Base-by-base conservation (phyloP, 2,113 vertebrate species). In the Forbesichthys agassizii region DNA sequence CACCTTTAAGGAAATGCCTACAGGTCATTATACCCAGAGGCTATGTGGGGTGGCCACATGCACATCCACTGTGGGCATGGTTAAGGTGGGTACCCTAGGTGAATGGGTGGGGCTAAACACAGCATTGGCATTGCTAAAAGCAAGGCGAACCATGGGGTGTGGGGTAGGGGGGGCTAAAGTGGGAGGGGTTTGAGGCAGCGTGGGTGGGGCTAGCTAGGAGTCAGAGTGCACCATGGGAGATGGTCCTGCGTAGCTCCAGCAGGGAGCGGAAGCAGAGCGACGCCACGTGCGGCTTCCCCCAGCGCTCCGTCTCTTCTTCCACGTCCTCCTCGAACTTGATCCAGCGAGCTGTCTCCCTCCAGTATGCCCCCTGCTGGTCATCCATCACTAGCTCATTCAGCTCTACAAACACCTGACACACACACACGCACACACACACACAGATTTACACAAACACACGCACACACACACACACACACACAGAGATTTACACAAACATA, bases 401-500 rank as follows among this genome's bases (percentile, higher is more conserved):
- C 88, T 98, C 95, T 88, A 98, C 96, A 0, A 97, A 98, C 16
- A 98, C 95, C 96, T 97, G 80, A 97, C 14, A 97, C 95, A 95
- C 96, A 78, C 55, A 27, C 27, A 27, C 27, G 2, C 2, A 27
- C 27, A 27, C 27, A 27, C 27, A 27, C 1, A 27, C 4, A 46
- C 33, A 69, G 9, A 16, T 20, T 61, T 46, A 73, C 27, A 52
- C 27, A 33, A 47, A 14, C 56, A 56, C 33, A 51, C 49, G 20
- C 48, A 16, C 16, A 4, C 36, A 5, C 4, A 42, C 36, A 42
- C 20, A 20, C 20, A 20, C 20, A 20, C 20, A 20, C 20, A 20
- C 20, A 20, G 1, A 20, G 20, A 20, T 20, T 20, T 20, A 20
- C 20, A 20, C 20, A 20, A 20, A 20, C 20, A 16, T 16, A 16